These are phyloP conservation scores for Adineta ricciae DNA, from an alignment of 2,888 invertebrate genomes.

Conservation along the genomic window DNA sequence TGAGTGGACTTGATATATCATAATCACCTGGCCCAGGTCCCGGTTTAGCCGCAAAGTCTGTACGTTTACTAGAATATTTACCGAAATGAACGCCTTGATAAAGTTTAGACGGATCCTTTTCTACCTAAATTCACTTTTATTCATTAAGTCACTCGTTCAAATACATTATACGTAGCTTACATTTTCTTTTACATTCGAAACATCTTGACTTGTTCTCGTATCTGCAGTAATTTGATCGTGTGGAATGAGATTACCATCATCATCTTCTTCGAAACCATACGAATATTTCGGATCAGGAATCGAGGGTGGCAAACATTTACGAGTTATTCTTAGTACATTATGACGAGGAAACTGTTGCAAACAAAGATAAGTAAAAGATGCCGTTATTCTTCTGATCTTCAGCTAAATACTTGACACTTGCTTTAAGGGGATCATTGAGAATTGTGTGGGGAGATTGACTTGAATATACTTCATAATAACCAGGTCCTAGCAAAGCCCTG, in stretches of 20 bases:
- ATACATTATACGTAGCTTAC: background rate
- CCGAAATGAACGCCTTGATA: conserved; percentile 48
- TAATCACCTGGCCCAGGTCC: conserved; percentile 49
- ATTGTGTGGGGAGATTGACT: background rate
- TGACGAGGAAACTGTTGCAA: background rate
- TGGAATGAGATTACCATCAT: conserved; percentile 46
- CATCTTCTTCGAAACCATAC: conserved; percentile 49
- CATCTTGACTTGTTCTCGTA: conserved; percentile 46
- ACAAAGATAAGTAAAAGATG: background rate
- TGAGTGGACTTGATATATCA: conserved; percentile 41
- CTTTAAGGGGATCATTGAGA: background rate
- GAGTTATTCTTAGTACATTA: conserved; percentile 37
- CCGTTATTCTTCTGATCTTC: background rate
- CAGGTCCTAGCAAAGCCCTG: conserved; percentile 35
- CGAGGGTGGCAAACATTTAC: conserved; percentile 41
- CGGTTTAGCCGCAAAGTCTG: conserved; percentile 40
- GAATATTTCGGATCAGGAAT: conserved; percentile 48
- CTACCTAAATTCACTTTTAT: background rate
- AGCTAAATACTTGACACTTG: background rate
- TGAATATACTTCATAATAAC: conserved; percentile 35
- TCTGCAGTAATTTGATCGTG: conserved; percentile 46
- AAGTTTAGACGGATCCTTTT: conserved; percentile 36
- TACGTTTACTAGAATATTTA: conserved; percentile 42
- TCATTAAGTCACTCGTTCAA: background rate
- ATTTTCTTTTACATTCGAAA: conserved; percentile 39